A percentile compares a stretch with the other conserved stretches of the same genome.
These are phyloP conservation scores for Eledona agricola DNA, from an alignment of 2,888 invertebrate genomes.

Conservation along the genomic window DNA sequence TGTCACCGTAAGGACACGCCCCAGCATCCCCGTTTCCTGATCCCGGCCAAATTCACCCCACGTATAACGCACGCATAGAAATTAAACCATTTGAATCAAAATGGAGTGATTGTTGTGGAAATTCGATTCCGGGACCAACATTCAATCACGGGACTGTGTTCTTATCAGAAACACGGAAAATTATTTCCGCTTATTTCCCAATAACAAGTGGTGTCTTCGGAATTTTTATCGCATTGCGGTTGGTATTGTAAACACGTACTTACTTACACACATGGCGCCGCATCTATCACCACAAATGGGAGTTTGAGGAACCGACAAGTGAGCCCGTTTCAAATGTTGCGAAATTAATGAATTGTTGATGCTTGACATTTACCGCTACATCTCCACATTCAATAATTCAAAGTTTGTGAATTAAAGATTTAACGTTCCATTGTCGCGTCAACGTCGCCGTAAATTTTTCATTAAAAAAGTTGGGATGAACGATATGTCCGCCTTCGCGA, in stretches of 20 bases:
- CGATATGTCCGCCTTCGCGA: too few relatives aligned
- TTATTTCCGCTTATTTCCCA: constrained; percentile 6
- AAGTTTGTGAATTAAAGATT: constrained; percentile 8
- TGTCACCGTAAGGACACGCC: constrained; percentile 41
- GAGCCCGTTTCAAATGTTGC: constrained; percentile 15
- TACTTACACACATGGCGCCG: constrained; percentile 14
- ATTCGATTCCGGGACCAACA: constrained; percentile 20
- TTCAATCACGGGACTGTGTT: constrained; percentile 9
- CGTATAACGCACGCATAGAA: constrained; percentile 41
- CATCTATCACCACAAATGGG: constrained; percentile 20
- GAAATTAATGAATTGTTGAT: constrained; percentile 16
- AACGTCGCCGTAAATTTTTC: too few relatives aligned
- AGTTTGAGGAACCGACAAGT: constrained; percentile 10
- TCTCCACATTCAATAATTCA: constrained; percentile 5
- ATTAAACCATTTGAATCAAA: constrained; percentile 45
- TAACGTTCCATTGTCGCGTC: background rate
- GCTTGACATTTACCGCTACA: constrained; percentile 5
- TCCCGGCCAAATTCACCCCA: constrained; percentile 37
- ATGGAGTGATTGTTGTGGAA: constrained; percentile 44
- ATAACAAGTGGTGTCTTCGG: constrained; percentile 6
- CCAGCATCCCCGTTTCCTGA: constrained; percentile 35
- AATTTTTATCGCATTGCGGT: constrained; percentile 1
- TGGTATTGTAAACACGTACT: constrained; percentile 13
- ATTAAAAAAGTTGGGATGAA: too few relatives aligned
- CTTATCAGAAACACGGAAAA: constrained; percentile 7